Conservation (phyloP, 2,797 vertebrate species). For the Pangasius mekongensis region DNA sequence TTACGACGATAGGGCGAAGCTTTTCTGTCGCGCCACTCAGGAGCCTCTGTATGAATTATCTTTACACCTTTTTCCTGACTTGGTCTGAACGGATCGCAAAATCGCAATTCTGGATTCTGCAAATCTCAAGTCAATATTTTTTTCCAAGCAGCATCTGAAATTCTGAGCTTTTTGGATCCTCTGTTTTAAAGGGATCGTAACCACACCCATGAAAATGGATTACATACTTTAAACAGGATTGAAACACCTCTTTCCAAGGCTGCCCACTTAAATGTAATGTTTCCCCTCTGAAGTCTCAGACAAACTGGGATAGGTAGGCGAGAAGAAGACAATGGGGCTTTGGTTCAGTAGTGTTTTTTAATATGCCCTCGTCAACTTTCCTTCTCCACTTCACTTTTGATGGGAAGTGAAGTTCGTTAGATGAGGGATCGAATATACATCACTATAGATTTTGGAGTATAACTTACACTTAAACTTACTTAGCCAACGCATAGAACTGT, state of each 20-base stretch:
- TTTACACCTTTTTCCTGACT: neutral
- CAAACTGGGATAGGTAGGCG: neutral
- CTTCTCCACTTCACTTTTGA: neutral
- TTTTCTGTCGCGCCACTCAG: neutral
- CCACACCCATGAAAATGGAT: neutral
- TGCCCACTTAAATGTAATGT: too few species aligned
- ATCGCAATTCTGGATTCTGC: neutral
- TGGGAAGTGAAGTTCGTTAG: neutral
- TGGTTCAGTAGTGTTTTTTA: conserved; percentile 4
- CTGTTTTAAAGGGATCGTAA: neutral
- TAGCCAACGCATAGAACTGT: neutral
- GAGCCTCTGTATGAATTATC: neutral
- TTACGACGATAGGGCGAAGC: neutral
- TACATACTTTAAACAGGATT: conserved; percentile 13
- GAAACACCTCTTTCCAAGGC: neutral
- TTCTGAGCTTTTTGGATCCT: neutral
- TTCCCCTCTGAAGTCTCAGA: neutral
- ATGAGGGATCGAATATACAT: neutral
- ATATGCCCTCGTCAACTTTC: neutral
- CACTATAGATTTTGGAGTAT: neutral
- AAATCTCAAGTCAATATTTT: neutral
- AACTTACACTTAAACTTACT: neutral
- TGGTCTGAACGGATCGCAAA: neutral
- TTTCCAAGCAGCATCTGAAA: neutral
- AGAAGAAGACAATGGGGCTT: neutral